Evolutionary conservation across 2,113 vertebrate species (phyloP), one percentile per base, ranked within the genome.

Genomic region (Phaetusa simplex): DNA sequence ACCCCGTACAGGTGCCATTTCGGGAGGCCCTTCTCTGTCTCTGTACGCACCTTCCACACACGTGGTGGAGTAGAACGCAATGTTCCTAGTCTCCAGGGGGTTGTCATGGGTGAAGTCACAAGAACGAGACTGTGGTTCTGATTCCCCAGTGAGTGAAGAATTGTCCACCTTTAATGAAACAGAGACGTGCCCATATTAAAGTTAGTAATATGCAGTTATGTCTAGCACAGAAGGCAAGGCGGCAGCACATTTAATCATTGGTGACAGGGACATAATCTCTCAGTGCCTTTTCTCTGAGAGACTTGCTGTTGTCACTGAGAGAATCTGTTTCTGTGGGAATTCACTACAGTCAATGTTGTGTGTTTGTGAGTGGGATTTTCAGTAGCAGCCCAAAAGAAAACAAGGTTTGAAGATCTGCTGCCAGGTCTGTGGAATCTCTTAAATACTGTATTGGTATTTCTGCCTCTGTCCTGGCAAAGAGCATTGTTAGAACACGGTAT

Each of bases 121-220:
- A 62, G 97, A 98, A n/a, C 98, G 98, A 62, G 97, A 30, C 81
- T 99, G 98, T 40, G 98, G 97, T 43, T 99, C 98, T 8, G 98
- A 98, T 79, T 99, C 98, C 10, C 98, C 98, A 12, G 98, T 99
- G 66, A 99, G 98, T 69, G 98, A 98, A 9, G 98, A 99, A 86
- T 99, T 99, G 93, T 99, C 98, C 58, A 98, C 98, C 98, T 99
- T 96, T 71, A 78, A 93, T 77, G 82, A 88, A 97, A 93, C 0
- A 24, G 77, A 97, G 85, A 97, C 49, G 74, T 17, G 21, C 22
- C 36, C 43, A 16, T 22, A 1, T 95, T 96, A 95, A 77, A 40
- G 76, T 95, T 58, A 72, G 72, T 18, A 66, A 72, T 3, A 3
- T 2, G 34, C 65, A 65, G 71, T 8, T 50, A 40, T 2, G 16